Evolutionary conservation across 2,113 vertebrate species (phyloP).

Genomic region (Festucalex cinctus): DNA sequence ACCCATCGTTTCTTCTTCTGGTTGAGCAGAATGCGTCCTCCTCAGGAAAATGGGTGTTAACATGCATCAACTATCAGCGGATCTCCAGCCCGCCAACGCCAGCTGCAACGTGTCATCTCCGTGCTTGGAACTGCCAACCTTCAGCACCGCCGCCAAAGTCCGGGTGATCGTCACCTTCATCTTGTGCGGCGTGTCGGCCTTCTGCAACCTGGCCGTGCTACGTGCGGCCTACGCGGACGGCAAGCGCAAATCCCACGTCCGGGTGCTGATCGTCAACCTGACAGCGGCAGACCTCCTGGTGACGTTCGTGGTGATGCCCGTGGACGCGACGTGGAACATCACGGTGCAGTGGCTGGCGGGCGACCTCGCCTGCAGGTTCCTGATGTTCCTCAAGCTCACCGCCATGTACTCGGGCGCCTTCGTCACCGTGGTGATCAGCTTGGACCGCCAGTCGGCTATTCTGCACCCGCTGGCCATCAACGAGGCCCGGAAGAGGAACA

Average conservation of each 20-base stretch:
- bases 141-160: slow-evolving; percentile 61
- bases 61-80: slow-evolving; percentile 31
- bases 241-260: slow-evolving; percentile 73
- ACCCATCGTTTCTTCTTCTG: slow-evolving; percentile 5
- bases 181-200: slow-evolving; percentile 53
- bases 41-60: slow-evolving; percentile 40
- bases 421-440: slow-evolving; percentile 83
- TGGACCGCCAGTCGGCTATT: slow-evolving; percentile 77
- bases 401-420: slow-evolving; percentile 80
- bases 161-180: slow-evolving; percentile 62
- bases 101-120: slow-evolving; percentile 48
- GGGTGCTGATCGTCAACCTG: slow-evolving; percentile 76
- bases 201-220: slow-evolving; percentile 64
- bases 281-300: slow-evolving; percentile 76
- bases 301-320: slow-evolving; percentile 78
- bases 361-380: slow-evolving; percentile 73
- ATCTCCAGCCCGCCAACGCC: slow-evolving; percentile 22
- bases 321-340: slow-evolving; percentile 78
- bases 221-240: slow-evolving; percentile 44
- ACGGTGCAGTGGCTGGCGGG: slow-evolving; percentile 83
- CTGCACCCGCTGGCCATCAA: slow-evolving; percentile 76
- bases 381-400: slow-evolving; percentile 85
- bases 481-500: slow-evolving; percentile 70
- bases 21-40: slow-evolving; percentile 30
- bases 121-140: slow-evolving; percentile 46